Percentiles rank a stretch among this genome's conserved stretches.
Conservation (phyloP, 2,888 invertebrate species). For the Stenichneumon culpator region DNA sequence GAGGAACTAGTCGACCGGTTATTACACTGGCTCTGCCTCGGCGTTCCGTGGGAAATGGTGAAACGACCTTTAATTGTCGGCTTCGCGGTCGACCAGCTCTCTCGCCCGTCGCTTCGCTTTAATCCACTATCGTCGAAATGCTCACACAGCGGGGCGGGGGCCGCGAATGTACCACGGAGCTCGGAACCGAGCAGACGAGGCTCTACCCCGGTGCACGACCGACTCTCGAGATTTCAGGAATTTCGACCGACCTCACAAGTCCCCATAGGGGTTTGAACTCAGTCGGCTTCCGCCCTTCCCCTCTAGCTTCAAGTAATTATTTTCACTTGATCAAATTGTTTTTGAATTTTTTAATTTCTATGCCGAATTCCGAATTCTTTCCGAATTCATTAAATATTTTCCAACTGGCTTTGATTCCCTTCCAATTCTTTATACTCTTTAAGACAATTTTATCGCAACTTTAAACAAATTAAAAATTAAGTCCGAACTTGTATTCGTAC, state of each 20-base stretch:
- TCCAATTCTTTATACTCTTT: neutral
- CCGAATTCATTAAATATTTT: too few species aligned
- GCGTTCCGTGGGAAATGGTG: slow-evolving; percentile 29
- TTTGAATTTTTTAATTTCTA: neutral
- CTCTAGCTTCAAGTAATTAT: neutral
- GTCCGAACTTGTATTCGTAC: too few species aligned
- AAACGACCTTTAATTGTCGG: slow-evolving; percentile 37
- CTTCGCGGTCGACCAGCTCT: slow-evolving; percentile 28
- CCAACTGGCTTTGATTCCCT: neutral
- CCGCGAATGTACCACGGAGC: slow-evolving; percentile 8
- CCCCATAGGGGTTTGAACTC: neutral
- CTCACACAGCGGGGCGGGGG: slow-evolving; percentile 5
- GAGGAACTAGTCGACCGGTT: slow-evolving; percentile 36
- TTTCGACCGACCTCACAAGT: neutral
- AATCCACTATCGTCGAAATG: slow-evolving; percentile 33
- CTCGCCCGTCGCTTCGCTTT: slow-evolving; percentile 37
- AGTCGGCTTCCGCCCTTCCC: neutral
- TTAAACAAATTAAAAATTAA: too few species aligned
- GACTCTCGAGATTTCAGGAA: slow-evolving; percentile 14
- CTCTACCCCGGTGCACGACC: slow-evolving; percentile 5
- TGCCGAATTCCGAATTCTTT: too few species aligned
- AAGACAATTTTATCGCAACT: neutral
- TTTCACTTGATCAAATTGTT: neutral
- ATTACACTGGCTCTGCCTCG: slow-evolving; percentile 23
- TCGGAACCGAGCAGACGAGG: slow-evolving; percentile 14